Percentiles rank a stretch among this genome's conserved stretches.
phyloP scores from a whole-genome alignment of 2,113 vertebrate genomes.

The Nothobranchius kuhntae region DNA sequence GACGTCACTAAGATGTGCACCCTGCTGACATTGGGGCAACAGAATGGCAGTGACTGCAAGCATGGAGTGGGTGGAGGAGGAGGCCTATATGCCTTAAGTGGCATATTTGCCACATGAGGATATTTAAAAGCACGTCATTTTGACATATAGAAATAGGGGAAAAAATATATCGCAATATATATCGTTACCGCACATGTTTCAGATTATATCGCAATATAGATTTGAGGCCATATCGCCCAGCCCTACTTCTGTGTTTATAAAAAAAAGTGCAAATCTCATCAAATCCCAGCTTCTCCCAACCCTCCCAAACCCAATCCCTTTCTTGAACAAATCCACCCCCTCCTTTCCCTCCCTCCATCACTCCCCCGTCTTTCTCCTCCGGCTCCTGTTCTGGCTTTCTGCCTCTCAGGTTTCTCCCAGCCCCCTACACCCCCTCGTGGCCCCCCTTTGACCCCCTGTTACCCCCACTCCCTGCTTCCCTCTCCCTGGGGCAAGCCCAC shows the following conservation, averaged over 20 bases:
- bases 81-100: no score
- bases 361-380: constrained; percentile 17
- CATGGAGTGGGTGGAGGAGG: no score
- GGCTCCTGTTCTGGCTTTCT: constrained; percentile 69
- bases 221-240: no score
- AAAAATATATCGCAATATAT: no score
- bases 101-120: no score
- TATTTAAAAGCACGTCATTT: no score
- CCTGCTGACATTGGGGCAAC: no score
- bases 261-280: constrained; percentile 50
- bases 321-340: constrained; percentile 52
- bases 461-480: constrained; percentile 44
- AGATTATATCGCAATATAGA: no score
- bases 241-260: not conserved
- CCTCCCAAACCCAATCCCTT: constrained; percentile 46
- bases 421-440: constrained; percentile 19
- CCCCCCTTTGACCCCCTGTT: constrained; percentile 66
- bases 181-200: no score
- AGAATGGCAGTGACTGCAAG: no score
- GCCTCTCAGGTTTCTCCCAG: constrained; percentile 63
- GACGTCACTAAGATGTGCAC: no score
- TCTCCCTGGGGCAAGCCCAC: constrained; percentile 63
- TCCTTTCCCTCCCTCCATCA: constrained; percentile 15
- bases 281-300: constrained; percentile 40
- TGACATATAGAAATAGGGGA: no score